Evolutionary conservation across 1,140 invertebrate species (phyloP), one percentile per base, ranked within the genome.

Genomic region (Adelges cooleyi): DNA sequence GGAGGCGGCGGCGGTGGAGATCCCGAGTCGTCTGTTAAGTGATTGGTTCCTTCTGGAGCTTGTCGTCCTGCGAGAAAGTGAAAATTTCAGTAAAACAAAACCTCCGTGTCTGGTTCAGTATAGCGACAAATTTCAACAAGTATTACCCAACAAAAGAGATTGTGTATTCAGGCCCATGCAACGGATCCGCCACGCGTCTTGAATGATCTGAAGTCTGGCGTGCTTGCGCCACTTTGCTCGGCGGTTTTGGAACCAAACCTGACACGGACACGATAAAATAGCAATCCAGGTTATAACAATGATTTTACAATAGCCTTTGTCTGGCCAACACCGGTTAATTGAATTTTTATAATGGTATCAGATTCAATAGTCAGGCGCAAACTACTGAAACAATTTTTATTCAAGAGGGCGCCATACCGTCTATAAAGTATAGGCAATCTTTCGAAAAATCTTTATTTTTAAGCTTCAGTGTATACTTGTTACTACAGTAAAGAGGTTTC

Each of bases 231-330:
- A 90, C 73, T 92, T 90, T 11, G 89, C 88, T 56, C 88, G 77
- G n/a, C 88, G 78, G 72, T 91, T 90, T 79, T 91, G 89, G 75
- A 91, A 90, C 89, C 88, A 91, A n/a, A 92, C 88, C 87, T 87
- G 71, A 2, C 72, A 72, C 50, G 51, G 23, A 52, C 15, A 22
- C 20, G n/a, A 40, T 40, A 10, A 10, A 10, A 9, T 10, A 40
- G 9, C n/a, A 10, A 40, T 10, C 38, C 9, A 10, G n/a, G 38
- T n/a, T 40, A 9, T 10, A 9, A 49, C 17, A 25, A 62, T 15
- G 18, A 17, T 22, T 9, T 50, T 11, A 11, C 9, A 48, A 18
- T 50, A n/a, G 20, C 48, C 48, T 13, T 10, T 8, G 8, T 11
- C 9, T 50, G 10, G 46, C 8, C 6, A 25, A 50, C 9, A 17